Evolutionary conservation across 2,797 vertebrate species (phyloP), one percentile per base, ranked within the genome.

Genomic region (Falco novaeseelandiae): DNA sequence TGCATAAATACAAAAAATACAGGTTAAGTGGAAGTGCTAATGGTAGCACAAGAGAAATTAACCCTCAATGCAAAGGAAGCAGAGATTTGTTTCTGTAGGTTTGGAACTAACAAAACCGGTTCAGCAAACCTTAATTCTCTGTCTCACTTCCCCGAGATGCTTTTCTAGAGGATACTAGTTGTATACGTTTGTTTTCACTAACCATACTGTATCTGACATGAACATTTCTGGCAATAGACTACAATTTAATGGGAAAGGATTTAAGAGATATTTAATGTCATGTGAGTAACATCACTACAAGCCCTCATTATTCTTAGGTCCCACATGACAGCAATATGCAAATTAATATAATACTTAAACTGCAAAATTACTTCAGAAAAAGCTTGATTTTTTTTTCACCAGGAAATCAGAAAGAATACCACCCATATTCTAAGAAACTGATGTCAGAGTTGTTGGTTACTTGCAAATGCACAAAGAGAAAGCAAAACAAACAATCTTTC

Each of bases 371-470:
- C 49, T 49, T 67, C 17, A 38, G 36, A 18, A 42, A 34, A 72
- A 65, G 8, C 13, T 84, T 20, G 38, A 11, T 0, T 0, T 1
- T 54, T 42, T 59, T 85, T 76, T 54, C 13, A 51, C 3, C 18
- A 79, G 73, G 69, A 87, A 55, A 62, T 20, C 5, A 77, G 21
- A 40, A 67, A 44, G 7, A 83, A 52, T 30, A 61, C 7, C 10
- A 61, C 7, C 10, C 62, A 21, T 21, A 38, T 82, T 59, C 22
- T 19, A 81, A 89, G 29, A 71, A 93, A 72, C 9, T 13, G 22
- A 71, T 36, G 15, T 14, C 46, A 72, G 25, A 34, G 13, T 23
- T 66, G 16, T 38, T 72, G 32, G 23, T 29, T 70, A 22, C 21
- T 65, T 87, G 14, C 23, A 66, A 21, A 15, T 27, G 44, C 23